These are phyloP conservation scores for Rhinogobio ventralis DNA, from an alignment of 2,797 vertebrate species.

Conservation along the genomic window DNA sequence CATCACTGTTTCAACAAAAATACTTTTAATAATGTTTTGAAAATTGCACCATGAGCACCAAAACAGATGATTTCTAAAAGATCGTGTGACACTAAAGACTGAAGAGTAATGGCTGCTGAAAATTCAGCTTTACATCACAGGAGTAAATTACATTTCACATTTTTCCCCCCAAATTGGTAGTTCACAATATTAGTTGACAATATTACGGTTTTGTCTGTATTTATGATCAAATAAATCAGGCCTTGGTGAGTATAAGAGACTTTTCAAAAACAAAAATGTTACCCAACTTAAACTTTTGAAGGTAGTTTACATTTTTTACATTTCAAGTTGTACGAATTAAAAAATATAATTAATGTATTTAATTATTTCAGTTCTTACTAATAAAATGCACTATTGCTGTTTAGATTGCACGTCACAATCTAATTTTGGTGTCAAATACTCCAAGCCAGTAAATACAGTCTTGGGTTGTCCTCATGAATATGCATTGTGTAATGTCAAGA, in stretches of 20 bases:
- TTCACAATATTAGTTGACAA: too few relatives aligned
- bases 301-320: background rate
- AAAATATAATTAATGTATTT: too few relatives aligned
- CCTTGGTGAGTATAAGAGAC: background rate
- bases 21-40: background rate
- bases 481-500: background rate
- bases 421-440: background rate
- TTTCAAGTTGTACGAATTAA: background rate
- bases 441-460: conserved; percentile 11
- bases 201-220: background rate
- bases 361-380: background rate
- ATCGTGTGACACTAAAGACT: background rate
- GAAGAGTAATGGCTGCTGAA: background rate
- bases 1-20: background rate
- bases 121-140: background rate
- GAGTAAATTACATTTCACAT: background rate
- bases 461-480: conserved; percentile 7
- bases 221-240: background rate
- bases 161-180: background rate
- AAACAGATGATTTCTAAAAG: background rate
- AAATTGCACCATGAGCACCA: background rate
- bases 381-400: background rate
- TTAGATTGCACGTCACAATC: background rate
- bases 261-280: background rate
- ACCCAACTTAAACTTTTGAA: background rate